A percentile compares a stretch with the other conserved stretches of the same genome.
These are phyloP conservation scores for Echiichthys vipera DNA, from an alignment of 2,797 vertebrate species.

Conservation along the genomic window DNA sequence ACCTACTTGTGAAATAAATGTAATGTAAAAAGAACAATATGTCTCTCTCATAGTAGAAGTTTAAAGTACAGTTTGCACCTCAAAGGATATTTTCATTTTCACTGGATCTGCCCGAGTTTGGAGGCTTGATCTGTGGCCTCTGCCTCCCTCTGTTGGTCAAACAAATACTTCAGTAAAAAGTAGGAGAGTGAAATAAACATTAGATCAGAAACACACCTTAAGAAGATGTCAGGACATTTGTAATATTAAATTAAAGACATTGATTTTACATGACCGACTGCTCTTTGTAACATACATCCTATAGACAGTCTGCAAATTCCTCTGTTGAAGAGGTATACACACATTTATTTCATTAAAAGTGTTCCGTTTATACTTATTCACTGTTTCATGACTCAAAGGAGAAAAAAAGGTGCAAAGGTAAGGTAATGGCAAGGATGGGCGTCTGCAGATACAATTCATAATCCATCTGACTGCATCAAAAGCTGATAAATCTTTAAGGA, in stretches of 20 bases:
- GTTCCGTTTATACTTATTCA: not conserved
- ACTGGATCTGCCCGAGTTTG: not conserved
- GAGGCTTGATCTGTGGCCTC: conserved; percentile 1
- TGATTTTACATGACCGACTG: not conserved
- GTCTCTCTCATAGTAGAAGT: no score
- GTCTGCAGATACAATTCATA: no score
- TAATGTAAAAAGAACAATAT: not conserved
- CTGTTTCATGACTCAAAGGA: no score
- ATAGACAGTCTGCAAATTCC: not conserved
- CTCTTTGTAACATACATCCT: no score
- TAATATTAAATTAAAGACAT: not conserved
- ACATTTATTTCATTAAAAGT: not conserved
- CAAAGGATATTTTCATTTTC: accelerated
- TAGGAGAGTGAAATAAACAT: not conserved
- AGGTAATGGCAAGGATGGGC: no score
- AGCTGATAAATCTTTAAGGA: not conserved
- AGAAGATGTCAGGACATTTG: no score
- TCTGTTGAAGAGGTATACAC: not conserved
- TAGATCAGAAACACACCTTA: not conserved
- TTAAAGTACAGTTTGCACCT: not conserved
- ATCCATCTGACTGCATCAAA: no score
- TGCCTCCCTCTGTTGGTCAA: conserved; percentile 41
- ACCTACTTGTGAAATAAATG: no score
- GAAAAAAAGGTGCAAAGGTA: no score
- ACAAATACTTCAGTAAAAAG: not conserved